A percentile compares a stretch with the other conserved stretches of the same genome.
Evolutionary conservation across 1,140 invertebrate genomes (phyloP).

Genomic region (Drosophila sechellia): DNA sequence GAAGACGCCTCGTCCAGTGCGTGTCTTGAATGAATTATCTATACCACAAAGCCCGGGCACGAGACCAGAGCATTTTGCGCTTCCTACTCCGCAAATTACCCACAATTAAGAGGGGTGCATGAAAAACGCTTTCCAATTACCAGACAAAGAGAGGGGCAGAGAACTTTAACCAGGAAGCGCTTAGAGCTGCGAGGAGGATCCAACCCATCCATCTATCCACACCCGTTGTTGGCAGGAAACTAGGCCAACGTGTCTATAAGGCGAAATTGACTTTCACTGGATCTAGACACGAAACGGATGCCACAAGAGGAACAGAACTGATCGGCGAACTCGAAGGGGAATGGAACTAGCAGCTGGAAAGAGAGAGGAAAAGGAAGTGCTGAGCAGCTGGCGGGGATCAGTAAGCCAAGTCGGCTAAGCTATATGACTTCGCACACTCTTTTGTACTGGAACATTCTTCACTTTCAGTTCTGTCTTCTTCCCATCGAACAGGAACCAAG

Average conservation of each 20-base stretch:
- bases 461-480: constrained; percentile 19
- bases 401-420: neutral
- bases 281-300: constrained; percentile 51
- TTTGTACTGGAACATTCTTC: neutral
- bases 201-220: constrained; percentile 11
- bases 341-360: neutral
- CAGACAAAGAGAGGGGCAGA: constrained; percentile 1
- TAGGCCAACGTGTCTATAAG: constrained; percentile 67
- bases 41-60: neutral
- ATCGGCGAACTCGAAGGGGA: constrained; percentile 3
- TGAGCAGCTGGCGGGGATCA: neutral
- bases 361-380: constrained; percentile 1
- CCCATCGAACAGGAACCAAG: constrained; percentile 24
- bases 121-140: constrained; percentile 36
- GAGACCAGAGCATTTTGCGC: constrained; percentile 16
- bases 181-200: constrained; percentile 33
- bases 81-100: constrained; percentile 26
- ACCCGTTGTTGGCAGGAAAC: constrained; percentile 21
- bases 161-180: constrained; percentile 43
- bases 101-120: constrained; percentile 41
- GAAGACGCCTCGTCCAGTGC: constrained; percentile 23
- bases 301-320: constrained; percentile 22
- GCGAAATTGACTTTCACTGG: constrained; percentile 62
- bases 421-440: neutral
- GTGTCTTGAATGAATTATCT: constrained; percentile 29